These are phyloP conservation scores for Alviniconcha strummeri DNA, from an alignment of 2,888 invertebrate species.

Conservation along the genomic window DNA sequence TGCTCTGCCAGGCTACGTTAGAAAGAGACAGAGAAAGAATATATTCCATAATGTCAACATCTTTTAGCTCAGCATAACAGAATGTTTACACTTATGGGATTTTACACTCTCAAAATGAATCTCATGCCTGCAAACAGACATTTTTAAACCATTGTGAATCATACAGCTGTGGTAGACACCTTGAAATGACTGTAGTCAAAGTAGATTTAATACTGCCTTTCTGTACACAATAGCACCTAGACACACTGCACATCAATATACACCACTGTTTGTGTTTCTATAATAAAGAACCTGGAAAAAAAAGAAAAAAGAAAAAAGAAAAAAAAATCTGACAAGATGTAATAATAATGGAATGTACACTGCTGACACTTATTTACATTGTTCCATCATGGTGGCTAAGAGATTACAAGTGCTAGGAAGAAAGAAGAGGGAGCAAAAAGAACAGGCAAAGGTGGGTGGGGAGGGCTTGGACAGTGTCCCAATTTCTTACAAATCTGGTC, in stretches of 20 bases:
- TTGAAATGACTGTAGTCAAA: background rate
- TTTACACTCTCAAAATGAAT: too few relatives aligned
- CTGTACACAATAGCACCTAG: conserved; percentile 28
- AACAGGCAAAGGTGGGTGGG: background rate
- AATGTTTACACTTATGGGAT: too few relatives aligned
- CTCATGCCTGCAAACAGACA: too few relatives aligned
- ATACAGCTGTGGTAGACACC: background rate
- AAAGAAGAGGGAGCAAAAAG: background rate
- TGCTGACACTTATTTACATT: conserved; percentile 7
- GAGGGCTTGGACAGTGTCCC: conserved; percentile 5
- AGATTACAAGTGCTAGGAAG: too few relatives aligned
- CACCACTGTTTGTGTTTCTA: conserved; percentile 10
- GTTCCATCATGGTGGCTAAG: background rate
- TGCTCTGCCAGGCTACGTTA: too few relatives aligned
- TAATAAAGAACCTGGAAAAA: background rate
- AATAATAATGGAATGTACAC: conserved; percentile 14
- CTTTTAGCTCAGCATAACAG: too few relatives aligned
- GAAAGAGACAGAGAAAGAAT: too few relatives aligned
- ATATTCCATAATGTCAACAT: too few relatives aligned
- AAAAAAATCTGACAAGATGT: conserved; percentile 5
- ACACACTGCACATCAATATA: background rate
- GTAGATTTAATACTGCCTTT: conserved; percentile 22
- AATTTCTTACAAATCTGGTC: conserved; percentile 20
- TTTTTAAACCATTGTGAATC: too few relatives aligned
- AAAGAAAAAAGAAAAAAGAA: background rate